Evolutionary conservation across 2,797 vertebrate species (phyloP), one percentile per base, ranked within the genome.

Genomic region (Microcaecilia unicolor): DNA sequence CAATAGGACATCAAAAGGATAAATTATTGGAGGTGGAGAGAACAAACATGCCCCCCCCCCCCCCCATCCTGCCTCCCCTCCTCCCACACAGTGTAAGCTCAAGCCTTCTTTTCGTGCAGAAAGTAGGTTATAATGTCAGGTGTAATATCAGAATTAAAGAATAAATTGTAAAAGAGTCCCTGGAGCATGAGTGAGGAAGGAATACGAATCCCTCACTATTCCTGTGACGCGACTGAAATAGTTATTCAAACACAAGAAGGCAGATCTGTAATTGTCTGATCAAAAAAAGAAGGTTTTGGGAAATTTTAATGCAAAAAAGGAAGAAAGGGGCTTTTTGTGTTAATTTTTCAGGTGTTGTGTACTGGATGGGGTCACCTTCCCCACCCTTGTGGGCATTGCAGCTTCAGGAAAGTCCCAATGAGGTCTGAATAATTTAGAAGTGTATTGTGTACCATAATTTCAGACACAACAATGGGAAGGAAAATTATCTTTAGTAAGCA

Each of bases 391-490:
- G n/a, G n/a, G n/a, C n/a, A n/a, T 25, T 3, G 1, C 52, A 14
- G 44, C 35, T 59, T 64, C 24, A 23, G 35, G 48, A 61, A 35
- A 35, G 33, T 29, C 38, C 18, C 17, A 34, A 10, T 12, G 32
- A 64, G 42, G 35, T 12, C 18, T 74, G 40, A 72, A 77, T 72
- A 62, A 74, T 76, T 78, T 50, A 74, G 54, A 31, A 57, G 37
- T 46, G n/a, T 52, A 32, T 42, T 62, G 34, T 64, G 41, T 23
- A 47, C 25, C 55, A 28, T 53, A 63, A 59, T 58, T 51, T 54
- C 46, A 58, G 30, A 41, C 1, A 1, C 49, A 58, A 31, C 26
- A 28, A 51, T 20, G 33, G 16, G 11, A 37, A 47, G 11, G 19
- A 55, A 67, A 69, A 50, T 18, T 48, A 5, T 22, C 15, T 52